Conservation (phyloP, 2,797 vertebrate species). For the Falco biarmicus region DNA sequence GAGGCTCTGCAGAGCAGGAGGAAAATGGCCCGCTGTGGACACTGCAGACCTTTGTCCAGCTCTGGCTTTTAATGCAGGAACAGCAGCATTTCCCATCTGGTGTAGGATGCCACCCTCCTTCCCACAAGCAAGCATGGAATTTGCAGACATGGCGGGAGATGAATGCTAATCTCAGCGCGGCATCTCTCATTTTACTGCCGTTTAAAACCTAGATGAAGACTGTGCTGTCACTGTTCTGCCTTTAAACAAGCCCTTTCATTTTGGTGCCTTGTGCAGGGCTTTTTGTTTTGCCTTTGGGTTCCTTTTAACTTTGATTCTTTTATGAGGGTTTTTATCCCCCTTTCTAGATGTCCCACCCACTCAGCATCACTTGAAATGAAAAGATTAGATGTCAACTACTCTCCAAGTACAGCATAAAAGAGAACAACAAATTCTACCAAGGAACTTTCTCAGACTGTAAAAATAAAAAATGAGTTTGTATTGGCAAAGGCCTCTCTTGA, state of each 20-base stretch:
- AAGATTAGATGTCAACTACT: slow-evolving; percentile 36
- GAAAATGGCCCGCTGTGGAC: not conserved
- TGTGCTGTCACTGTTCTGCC: slow-evolving; percentile 30
- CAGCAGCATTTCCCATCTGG: not conserved
- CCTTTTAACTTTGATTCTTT: slow-evolving; percentile 48
- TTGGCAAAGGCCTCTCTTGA: slow-evolving; percentile 55
- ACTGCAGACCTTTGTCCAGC: not conserved
- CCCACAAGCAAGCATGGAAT: not conserved
- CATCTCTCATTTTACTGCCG: not conserved
- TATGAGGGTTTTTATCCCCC: slow-evolving; percentile 19
- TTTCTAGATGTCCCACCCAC: slow-evolving; percentile 44
- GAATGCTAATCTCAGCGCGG: not conserved
- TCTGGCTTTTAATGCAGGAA: not conserved
- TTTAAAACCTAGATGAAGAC: not conserved
- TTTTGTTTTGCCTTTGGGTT: slow-evolving; percentile 55
- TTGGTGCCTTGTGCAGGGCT: slow-evolving; percentile 19
- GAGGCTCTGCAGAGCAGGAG: not conserved
- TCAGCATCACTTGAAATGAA: slow-evolving; percentile 44
- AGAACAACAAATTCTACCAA: slow-evolving; percentile 50
- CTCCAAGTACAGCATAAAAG: slow-evolving; percentile 32
- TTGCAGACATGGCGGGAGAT: not conserved
- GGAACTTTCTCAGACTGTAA: slow-evolving; percentile 40
- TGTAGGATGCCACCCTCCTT: not conserved
- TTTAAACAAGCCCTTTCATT: slow-evolving; percentile 51
- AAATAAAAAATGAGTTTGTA: slow-evolving; percentile 62